Evolutionary conservation across 2,888 invertebrate genomes (phyloP), one percentile per base, ranked within the genome.

Genomic region (Creontiades dilutus): DNA sequence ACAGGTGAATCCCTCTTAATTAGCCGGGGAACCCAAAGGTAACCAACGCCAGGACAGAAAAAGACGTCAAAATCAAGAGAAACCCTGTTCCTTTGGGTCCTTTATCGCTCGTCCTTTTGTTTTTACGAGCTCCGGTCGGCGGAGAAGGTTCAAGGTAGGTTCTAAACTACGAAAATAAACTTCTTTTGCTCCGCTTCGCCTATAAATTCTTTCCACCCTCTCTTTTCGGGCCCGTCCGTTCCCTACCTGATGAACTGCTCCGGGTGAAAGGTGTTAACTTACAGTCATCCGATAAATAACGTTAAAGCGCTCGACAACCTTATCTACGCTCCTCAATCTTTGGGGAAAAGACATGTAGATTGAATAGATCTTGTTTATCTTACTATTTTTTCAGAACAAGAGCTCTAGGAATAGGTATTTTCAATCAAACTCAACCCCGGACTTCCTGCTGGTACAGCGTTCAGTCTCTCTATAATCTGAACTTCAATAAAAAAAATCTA

Each of bases 151-250:
- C 37, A 37, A 37, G 37, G 37, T 37, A 37, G 37, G 37, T 37
- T 68, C 23, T 23, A 23, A 68, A 68, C 68, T 68, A 68, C 68
- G 68, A 68, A 68, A 68, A 68, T 68, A 68, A 68, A 68, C 68
- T 68, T 68, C 68, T 68, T 68, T 23, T 37, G 19, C 68, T 68
- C 68, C 57, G 57, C n/a, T 57, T 57, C 57, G 19, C n/a, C 68
- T 68, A 68, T 68, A 68, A 68, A 68, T 68, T 68, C 68, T 68
- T 61, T 68, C 68, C 68, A 68, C 68, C 68, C 68, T 68, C 68
- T 19, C 57, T 23, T 27, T 23, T 23, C 68, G 23, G 68, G 19
- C 0, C 68, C 68, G 23, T 52, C 11, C 52, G 3, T 13, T 68
- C 68, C 23, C 68, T 23, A 23, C 68, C 68, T 68, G 68, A 68